These are phyloP conservation scores for Nettapus auritus DNA, from an alignment of 2,113 vertebrate species.

Conservation along the genomic window DNA sequence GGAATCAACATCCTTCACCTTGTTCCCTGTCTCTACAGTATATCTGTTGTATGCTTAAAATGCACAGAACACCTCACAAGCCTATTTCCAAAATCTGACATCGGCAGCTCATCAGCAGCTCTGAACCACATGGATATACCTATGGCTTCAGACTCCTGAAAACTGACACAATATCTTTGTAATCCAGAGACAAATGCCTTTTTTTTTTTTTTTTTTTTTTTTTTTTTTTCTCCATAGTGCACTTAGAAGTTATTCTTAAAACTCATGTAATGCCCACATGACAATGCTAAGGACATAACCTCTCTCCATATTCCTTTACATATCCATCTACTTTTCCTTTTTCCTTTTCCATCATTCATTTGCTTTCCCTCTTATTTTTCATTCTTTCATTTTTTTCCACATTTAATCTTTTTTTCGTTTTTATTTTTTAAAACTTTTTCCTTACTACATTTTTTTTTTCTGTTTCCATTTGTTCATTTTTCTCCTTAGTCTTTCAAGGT, in stretches of 20 bases:
- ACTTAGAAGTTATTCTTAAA: neutral
- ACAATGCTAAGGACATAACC: neutral
- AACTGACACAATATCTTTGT: neutral
- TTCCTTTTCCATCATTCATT: neutral
- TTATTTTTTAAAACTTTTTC: neutral
- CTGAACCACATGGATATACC: neutral
- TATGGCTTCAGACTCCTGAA: neutral
- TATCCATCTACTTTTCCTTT: neutral
- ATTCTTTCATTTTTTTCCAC: neutral
- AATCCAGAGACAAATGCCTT: neutral
- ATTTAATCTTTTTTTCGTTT: neutral
- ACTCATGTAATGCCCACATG: neutral
- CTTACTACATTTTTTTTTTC: neutral
- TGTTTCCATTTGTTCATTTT: neutral
- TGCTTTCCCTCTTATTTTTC: neutral
- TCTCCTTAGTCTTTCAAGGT: neutral
- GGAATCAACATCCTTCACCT: no score
- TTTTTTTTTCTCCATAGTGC: neutral
- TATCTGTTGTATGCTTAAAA: neutral
- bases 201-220: neutral
- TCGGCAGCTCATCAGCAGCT: accelerated
- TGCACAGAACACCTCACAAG: neutral
- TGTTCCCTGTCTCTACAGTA: no score
- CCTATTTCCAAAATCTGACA: accelerated
- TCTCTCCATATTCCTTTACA: neutral